These are phyloP conservation scores for Cavia aperea DNA, from an alignment of 2,113 vertebrate species.

Conservation along the genomic window DNA sequence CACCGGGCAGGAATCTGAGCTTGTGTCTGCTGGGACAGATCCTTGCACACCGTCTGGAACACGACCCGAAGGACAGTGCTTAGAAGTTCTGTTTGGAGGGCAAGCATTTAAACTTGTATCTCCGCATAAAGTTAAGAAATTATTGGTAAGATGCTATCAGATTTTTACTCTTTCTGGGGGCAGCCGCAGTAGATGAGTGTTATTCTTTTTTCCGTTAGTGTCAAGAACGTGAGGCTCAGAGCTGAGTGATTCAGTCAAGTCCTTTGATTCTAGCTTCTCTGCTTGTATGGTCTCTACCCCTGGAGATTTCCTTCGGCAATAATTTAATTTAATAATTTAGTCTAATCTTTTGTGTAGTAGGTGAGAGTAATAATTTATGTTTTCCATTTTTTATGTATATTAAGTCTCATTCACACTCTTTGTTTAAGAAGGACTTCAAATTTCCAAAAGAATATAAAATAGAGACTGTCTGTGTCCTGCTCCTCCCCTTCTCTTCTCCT, in stretches of 20 bases:
- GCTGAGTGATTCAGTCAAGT: neutral
- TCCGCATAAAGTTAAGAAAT: neutral
- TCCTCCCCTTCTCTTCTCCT: neutral
- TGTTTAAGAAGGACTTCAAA: conserved; percentile 15
- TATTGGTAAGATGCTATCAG: neutral
- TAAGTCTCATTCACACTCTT: neutral
- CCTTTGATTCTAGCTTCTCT: neutral
- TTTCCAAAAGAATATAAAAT: neutral
- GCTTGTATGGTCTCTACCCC: neutral
- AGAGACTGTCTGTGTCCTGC: neutral
- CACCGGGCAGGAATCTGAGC: neutral
- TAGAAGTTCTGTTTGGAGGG: neutral
- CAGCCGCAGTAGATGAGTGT: neutral
- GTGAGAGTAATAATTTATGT: conserved; percentile 19
- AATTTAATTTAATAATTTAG: neutral
- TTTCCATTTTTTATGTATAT: neutral
- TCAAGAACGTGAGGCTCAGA: neutral
- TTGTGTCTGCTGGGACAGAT: neutral
- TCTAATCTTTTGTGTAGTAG: neutral
- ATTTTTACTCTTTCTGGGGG: neutral
- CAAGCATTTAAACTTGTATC: neutral
- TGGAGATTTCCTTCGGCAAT: neutral
- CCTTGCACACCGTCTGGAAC: neutral
- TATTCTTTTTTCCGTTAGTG: neutral
- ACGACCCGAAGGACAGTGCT: neutral